Evolutionary conservation across 2,888 invertebrate genomes (phyloP).

Genomic region (Tortricodes alternella): DNA sequence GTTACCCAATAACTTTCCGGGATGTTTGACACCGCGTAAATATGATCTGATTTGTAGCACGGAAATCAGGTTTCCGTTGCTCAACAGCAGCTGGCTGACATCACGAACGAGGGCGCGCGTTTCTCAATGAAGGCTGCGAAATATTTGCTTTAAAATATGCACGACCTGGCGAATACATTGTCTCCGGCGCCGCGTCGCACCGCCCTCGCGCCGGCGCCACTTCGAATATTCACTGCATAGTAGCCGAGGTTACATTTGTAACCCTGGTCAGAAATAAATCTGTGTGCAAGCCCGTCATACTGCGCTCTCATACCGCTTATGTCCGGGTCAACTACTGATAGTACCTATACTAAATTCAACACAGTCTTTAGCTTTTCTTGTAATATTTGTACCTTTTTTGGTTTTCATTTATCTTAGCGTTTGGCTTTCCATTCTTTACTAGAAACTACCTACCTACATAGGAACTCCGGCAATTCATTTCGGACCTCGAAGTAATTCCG

Average conservation of each 20-base stretch:
- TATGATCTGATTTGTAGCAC: constrained; percentile 68
- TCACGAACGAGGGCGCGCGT: constrained; percentile 78
- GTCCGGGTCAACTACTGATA: too few relatives aligned
- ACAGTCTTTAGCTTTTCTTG: too few relatives aligned
- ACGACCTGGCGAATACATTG: constrained; percentile 69
- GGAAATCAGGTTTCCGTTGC: constrained; percentile 78
- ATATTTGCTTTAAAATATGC: constrained; percentile 77
- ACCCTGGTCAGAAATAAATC: neutral
- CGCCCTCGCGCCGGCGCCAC: constrained; percentile 1
- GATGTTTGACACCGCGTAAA: constrained; percentile 56
- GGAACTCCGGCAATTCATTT: too few relatives aligned
- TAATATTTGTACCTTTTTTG: too few relatives aligned
- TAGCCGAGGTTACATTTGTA: neutral
- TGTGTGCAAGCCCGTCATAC: neutral
- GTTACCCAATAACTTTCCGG: constrained; percentile 49
- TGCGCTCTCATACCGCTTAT: too few relatives aligned
- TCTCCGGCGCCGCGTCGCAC: constrained; percentile 40
- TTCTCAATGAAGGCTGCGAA: constrained; percentile 80
- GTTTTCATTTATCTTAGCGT: too few relatives aligned
- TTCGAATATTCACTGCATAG: neutral
- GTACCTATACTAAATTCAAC: neutral
- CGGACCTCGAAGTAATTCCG: too few relatives aligned
- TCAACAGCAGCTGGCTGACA: constrained; percentile 68
- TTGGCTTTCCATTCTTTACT: too few relatives aligned
- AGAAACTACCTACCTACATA: too few relatives aligned